A percentile compares a stretch with the other conserved stretches of the same genome.
phyloP scores from a whole-genome alignment of 64 coral and sea anemone species.

The Acropora tenuis region DNA sequence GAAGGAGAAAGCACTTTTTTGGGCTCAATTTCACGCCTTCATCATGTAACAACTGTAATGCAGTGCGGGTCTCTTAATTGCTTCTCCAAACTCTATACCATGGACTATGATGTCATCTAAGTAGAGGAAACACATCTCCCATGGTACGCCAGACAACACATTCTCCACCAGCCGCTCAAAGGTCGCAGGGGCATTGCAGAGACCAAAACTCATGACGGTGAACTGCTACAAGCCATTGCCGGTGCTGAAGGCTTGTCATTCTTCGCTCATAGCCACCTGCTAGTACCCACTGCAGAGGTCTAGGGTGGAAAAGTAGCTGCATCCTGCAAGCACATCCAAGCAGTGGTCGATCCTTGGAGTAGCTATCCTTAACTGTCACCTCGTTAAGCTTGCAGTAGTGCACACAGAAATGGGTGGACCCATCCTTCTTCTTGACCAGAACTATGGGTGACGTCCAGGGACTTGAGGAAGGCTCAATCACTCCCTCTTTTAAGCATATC shows the following conservation, averaged over 20 bases:
- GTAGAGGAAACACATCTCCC: slow-evolving; percentile 20
- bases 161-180: slow-evolving; percentile 60
- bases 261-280: slow-evolving; percentile 27
- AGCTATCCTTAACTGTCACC: slow-evolving; percentile 37
- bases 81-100: slow-evolving; percentile 31
- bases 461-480: slow-evolving; percentile 26
- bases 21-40: slow-evolving; percentile 53
- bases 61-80: neutral
- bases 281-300: slow-evolving; percentile 40
- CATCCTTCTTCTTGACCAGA: slow-evolving; percentile 43
- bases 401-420: slow-evolving; percentile 23
- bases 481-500: slow-evolving; percentile 10
- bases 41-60: slow-evolving; percentile 32
- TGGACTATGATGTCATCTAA: slow-evolving; percentile 57
- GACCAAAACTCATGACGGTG: slow-evolving; percentile 50
- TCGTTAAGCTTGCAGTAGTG: slow-evolving; percentile 37
- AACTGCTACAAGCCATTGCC: slow-evolving; percentile 43
- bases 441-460: slow-evolving; percentile 42
- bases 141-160: slow-evolving; percentile 40
- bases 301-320: slow-evolving; percentile 20
- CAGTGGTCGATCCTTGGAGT: neutral
- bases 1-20: slow-evolving; percentile 6
- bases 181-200: no score
- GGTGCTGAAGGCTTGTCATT: slow-evolving; percentile 34
- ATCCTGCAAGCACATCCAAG: slow-evolving; percentile 34